Conservation (phyloP, 2,888 invertebrate genomes). For the Polietes domitor region DNA sequence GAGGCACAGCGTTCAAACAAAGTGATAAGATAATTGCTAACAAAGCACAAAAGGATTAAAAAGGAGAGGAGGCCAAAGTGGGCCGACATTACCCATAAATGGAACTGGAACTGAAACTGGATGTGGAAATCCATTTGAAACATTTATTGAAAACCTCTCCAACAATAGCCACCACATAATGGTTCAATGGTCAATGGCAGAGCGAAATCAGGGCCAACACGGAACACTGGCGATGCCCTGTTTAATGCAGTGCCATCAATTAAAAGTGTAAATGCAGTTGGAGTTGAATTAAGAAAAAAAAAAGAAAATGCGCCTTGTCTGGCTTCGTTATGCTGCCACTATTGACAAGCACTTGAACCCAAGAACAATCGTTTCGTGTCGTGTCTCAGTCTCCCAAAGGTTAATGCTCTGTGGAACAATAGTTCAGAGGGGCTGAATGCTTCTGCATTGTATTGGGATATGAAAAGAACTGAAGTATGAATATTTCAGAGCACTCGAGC, state of each 20-base stretch:
- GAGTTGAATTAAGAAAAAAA: not conserved
- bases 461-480: not conserved
- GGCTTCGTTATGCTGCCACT: not conserved
- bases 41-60: not conserved
- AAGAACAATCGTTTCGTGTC: no score
- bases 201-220: no score
- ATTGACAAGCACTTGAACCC: constrained; percentile 19
- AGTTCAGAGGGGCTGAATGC: not conserved
- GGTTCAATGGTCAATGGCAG: not conserved
- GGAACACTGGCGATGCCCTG: not conserved
- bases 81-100: not conserved
- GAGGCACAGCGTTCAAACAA: not conserved
- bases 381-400: not conserved
- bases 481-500: no score
- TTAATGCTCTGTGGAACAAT: not conserved
- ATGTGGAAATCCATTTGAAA: not conserved
- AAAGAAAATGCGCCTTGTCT: not conserved
- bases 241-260: not conserved
- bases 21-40: not conserved
- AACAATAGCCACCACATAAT: not conserved
- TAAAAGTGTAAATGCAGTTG: not conserved
- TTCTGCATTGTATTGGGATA: not conserved
- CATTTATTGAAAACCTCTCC: not conserved
- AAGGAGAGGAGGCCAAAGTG: not conserved
- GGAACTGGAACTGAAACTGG: not conserved